Evolutionary conservation across 2,113 vertebrate species (phyloP), one percentile per base, ranked within the genome.

Genomic region (Probosciger aterrimus): DNA sequence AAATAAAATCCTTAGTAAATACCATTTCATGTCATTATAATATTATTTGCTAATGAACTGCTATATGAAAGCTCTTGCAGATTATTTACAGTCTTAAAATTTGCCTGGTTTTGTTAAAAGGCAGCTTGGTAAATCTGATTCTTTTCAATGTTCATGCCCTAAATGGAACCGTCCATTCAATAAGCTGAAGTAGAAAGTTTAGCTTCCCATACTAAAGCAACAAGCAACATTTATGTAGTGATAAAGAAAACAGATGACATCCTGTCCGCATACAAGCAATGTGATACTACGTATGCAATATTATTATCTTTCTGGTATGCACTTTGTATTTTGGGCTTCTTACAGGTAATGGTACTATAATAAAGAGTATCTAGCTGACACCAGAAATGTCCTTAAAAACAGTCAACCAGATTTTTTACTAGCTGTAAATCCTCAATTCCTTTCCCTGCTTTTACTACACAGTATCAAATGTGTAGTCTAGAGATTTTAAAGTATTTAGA

Each of bases 401-500:
- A 73, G 59, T 46, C 28, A 93, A 67, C 20, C 23, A 52, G 30
- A 82, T 33, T 93, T 90, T 90, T 95, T 73, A 79, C 30, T 92
- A 75, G 62, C 52, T 96, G 55, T 88, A 88, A 88, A 80, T 74
- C 41, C 77, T 33, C 63, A 62, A 86, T 86, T 88, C 55, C 88
- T 74, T 50, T 60, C 14, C 33, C 33, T 74, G n/a, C 28, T 94
- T 97, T 93, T 92, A 86, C 41, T 92, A 49, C 47, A 60, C 80
- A 23, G 82, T 94, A 85, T 97, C 88, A 96, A 67, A 79, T 89
- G 53, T 77, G 43, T 82, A 80, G 83, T 89, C 86, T 74, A 74
- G 79, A 94, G 82, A 78, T 59, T 76, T 95, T 22, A 43, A 93
- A 90, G 30, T 70, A 92, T 91, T 89, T 88, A 95, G 88, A 89